These are phyloP conservation scores for Drosophila persimilis DNA, from an alignment of 1,140 invertebrate species.

Conservation along the genomic window DNA sequence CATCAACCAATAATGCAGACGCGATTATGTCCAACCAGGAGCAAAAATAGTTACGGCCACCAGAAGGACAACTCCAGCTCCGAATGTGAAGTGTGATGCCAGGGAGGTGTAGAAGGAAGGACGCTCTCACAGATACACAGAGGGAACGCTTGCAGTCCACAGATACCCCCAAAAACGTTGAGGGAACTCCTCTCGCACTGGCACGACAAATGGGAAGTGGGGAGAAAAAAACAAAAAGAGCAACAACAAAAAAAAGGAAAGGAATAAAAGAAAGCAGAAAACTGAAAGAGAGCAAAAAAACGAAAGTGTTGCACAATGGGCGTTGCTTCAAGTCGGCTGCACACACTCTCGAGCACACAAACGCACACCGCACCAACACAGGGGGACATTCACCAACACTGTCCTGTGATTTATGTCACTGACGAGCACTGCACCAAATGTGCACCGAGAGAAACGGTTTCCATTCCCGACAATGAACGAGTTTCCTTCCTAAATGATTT, in stretches of 20 bases:
- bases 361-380: slow-evolving; percentile 2
- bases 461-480: no score
- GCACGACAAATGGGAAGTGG: slow-evolving; percentile 49
- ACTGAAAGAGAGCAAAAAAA: slow-evolving; percentile 55
- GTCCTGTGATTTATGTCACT: slow-evolving; percentile 68
- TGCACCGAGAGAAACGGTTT: slow-evolving; percentile 37
- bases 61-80: slow-evolving; percentile 64
- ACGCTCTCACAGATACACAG: neutral
- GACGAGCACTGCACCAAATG: slow-evolving; percentile 36
- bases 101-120: neutral
- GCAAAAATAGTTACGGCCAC: slow-evolving; percentile 44
- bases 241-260: slow-evolving; percentile 10
- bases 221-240: slow-evolving; percentile 20
- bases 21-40: slow-evolving; percentile 80
- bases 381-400: slow-evolving; percentile 45
- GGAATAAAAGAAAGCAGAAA: slow-evolving; percentile 9
- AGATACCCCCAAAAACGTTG: slow-evolving; percentile 37
- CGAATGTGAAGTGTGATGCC: slow-evolving; percentile 72
- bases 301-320: slow-evolving; percentile 78
- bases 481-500: neutral
- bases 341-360: slow-evolving; percentile 37
- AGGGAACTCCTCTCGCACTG: slow-evolving; percentile 16
- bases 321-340: slow-evolving; percentile 66
- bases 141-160: slow-evolving; percentile 14
- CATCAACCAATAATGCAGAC: slow-evolving; percentile 83